A percentile compares a stretch with the other conserved stretches of the same genome.
These are phyloP conservation scores for Lasius fuliginosus DNA, from an alignment of 2,888 invertebrate species.

Conservation along the genomic window DNA sequence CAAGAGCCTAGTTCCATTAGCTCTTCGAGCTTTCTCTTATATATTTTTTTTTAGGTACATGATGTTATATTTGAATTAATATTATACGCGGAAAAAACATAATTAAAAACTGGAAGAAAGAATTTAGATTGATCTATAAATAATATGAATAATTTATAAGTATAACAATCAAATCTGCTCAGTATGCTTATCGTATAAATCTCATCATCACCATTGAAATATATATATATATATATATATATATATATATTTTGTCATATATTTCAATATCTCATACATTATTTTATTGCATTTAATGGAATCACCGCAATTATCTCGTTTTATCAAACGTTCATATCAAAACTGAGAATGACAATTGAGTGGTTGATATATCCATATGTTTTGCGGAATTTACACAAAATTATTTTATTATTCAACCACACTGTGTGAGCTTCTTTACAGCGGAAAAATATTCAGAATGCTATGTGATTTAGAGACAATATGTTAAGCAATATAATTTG, in stretches of 20 bases:
- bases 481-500: neutral
- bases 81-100: neutral
- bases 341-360: neutral
- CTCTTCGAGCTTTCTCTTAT: neutral
- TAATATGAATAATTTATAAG: neutral
- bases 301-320: conserved; percentile 6
- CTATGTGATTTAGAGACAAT: conserved; percentile 15
- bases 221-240: neutral
- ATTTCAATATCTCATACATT: neutral
- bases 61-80: neutral
- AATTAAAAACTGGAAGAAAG: neutral
- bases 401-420: conserved; percentile 14
- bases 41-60: neutral
- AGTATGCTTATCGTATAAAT: neutral
- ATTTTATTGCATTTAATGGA: conserved; percentile 1
- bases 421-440: neutral
- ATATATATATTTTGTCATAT: neutral
- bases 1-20: conserved; percentile 15
- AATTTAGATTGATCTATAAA: neutral
- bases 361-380: neutral
- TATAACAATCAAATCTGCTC: neutral
- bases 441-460: neutral
- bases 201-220: neutral
- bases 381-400: neutral
- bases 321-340: neutral